phyloP scores from a whole-genome alignment of 23 tunicate species.

The Trididemnum clinides region DNA sequence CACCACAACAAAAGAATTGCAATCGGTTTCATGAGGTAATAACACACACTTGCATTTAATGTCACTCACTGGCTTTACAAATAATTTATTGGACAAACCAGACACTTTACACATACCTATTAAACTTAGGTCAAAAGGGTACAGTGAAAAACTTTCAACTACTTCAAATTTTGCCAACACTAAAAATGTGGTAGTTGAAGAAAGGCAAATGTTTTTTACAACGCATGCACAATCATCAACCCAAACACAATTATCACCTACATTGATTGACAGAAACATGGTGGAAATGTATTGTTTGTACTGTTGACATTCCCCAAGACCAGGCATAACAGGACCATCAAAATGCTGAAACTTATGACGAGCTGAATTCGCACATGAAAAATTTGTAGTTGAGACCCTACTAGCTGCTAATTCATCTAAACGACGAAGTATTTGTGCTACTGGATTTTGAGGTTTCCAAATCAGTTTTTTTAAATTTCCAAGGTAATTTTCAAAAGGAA shows the following conservation, averaged over 20 bases:
- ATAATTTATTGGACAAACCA: not conserved
- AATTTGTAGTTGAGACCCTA: too few species aligned
- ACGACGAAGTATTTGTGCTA: constrained; percentile 15
- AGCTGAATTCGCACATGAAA: not conserved
- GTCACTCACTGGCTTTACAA: not conserved
- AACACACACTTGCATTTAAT: not conserved
- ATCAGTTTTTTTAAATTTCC: constrained; percentile 15
- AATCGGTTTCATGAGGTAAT: not conserved
- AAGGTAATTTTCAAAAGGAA: constrained; percentile 51
- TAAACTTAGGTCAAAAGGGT: not conserved
- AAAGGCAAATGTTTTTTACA: not conserved
- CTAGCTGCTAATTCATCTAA: not conserved
- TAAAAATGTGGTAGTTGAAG: not conserved
- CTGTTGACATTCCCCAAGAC: not conserved
- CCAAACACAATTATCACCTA: constrained; percentile 5
- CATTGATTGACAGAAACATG: not conserved
- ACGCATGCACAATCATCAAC: not conserved
- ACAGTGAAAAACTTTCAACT: not conserved
- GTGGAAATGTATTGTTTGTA: not conserved
- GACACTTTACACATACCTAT: not conserved
- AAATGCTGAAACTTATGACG: not conserved
- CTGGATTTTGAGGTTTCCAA: constrained; percentile 19
- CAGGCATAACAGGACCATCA: not conserved
- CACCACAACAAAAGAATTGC: not conserved
- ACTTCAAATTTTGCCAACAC: not conserved